Evolutionary conservation across 2,797 vertebrate species (phyloP).

Genomic region (Sebastes minor): DNA sequence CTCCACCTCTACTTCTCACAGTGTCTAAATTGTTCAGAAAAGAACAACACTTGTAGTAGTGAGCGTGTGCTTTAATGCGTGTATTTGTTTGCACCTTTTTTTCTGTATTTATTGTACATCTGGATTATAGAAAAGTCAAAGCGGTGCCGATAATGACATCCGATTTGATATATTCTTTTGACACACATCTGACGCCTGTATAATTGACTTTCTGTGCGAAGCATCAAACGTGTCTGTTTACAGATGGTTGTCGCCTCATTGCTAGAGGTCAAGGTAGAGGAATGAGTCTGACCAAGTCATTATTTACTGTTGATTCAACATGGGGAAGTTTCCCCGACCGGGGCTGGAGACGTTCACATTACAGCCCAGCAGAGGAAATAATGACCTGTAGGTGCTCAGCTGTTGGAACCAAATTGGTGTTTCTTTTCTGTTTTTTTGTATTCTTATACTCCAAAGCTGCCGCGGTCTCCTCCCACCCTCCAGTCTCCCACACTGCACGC

Average conservation of each 20-base stretch:
- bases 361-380: conserved; percentile 75
- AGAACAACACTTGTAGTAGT: neutral
- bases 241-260: conserved; percentile 36
- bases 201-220: conserved; percentile 34
- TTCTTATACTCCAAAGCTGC: conserved; percentile 80
- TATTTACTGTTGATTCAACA: conserved; percentile 81
- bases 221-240: conserved; percentile 46
- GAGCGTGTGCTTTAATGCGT: neutral
- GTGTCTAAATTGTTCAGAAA: neutral
- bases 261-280: conserved; percentile 63
- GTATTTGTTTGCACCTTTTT: neutral
- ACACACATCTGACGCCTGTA: neutral
- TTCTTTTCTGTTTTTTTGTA: conserved; percentile 51
- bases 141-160: conserved; percentile 9
- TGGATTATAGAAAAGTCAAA: neutral
- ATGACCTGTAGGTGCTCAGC: conserved; percentile 85
- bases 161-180: neutral
- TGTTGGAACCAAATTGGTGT: conserved; percentile 85
- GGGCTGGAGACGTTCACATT: conserved; percentile 67
- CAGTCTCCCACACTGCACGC: conserved; percentile 72
- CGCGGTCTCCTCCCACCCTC: conserved; percentile 46
- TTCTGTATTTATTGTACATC: neutral
- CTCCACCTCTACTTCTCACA: neutral
- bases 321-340: conserved; percentile 51
- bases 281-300: conserved; percentile 62